These are phyloP conservation scores for Cylas formicarius DNA, from an alignment of 1,140 invertebrate species.

Conservation along the genomic window DNA sequence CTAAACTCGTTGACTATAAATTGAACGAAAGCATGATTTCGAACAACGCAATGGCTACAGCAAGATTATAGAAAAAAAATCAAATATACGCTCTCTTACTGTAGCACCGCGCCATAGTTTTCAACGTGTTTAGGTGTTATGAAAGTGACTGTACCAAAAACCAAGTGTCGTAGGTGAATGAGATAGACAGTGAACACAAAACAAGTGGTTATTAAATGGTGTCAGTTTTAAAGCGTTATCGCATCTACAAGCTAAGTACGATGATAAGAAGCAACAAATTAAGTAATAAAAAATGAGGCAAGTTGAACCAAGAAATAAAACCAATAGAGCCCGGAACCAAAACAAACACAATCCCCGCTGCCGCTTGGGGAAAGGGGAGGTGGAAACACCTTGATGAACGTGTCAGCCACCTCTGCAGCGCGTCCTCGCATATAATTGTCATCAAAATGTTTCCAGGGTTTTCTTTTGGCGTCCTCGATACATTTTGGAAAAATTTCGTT, in stretches of 20 bases:
- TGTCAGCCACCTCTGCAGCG: constrained; percentile 37
- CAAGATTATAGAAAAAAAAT: too few relatives aligned
- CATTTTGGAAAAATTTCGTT: constrained; percentile 3
- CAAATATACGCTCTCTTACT: too few relatives aligned
- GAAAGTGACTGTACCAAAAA: constrained; percentile 8
- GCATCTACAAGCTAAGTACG: constrained; percentile 26
- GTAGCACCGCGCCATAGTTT: too few relatives aligned
- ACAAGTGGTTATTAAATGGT: constrained; percentile 24
- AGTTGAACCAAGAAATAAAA: constrained; percentile 30
- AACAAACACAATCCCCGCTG: constrained; percentile 39
- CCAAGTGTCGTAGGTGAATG: constrained; percentile 19
- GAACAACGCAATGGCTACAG: neutral
- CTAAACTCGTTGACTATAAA: too few relatives aligned
- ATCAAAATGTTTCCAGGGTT: constrained; percentile 47
- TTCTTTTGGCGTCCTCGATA: neutral
- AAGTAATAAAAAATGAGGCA: too few relatives aligned
- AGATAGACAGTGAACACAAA: constrained; percentile 35
- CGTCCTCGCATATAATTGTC: constrained; percentile 23
- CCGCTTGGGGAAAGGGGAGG: constrained; percentile 26
- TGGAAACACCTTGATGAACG: constrained; percentile 49
- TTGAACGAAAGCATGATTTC: constrained; percentile 19
- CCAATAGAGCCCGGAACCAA: constrained; percentile 35
- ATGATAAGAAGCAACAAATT: constrained; percentile 29
- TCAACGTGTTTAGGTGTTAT: constrained; percentile 14
- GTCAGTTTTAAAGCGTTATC: constrained; percentile 29